Percentiles rank a stretch among this genome's conserved stretches.
Evolutionary conservation across 2,113 vertebrate species (phyloP).

Genomic region (Trinectes maculatus): DNA sequence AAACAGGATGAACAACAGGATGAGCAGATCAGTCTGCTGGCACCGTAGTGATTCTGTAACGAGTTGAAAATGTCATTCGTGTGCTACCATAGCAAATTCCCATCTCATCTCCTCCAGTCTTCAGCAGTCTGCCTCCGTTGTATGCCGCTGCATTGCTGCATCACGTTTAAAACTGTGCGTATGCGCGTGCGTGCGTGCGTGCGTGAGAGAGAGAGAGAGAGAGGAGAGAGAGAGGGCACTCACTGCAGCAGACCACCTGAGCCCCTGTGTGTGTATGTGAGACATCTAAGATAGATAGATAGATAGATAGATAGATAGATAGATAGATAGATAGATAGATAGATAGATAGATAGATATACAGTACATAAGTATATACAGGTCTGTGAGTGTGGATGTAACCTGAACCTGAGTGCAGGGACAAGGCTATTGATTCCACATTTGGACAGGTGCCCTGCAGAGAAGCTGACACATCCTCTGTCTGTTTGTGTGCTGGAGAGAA

Average conservation of each 20-base stretch:
- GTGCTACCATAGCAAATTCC: too few species aligned
- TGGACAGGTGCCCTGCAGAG: conserved; percentile 45
- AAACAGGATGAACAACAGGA: neutral
- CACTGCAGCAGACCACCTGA: conserved; percentile 67
- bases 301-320: too few species aligned
- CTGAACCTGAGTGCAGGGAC: conserved; percentile 51
- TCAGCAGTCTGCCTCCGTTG: conserved; percentile 5
- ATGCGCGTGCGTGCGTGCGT: conserved; percentile 4
- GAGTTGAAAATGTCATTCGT: too few species aligned
- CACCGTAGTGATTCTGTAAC: conserved; percentile 2
- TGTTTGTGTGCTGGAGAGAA: neutral
- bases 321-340: too few species aligned
- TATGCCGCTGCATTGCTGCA: conserved; percentile 57
- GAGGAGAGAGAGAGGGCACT: neutral
- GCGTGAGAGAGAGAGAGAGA: neutral
- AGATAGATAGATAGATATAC: too few species aligned
- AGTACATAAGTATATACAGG: neutral
- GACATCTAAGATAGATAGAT: too few species aligned
- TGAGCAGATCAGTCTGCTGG: neutral
- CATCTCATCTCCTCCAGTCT: too few species aligned
- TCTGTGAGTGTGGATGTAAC: conserved; percentile 36
- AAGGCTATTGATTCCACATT: conserved; percentile 72
- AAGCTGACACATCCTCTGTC: conserved; percentile 46
- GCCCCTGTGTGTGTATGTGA: conserved; percentile 13
- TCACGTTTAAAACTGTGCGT: conserved; percentile 49